Base-by-base conservation (phyloP, 2,888 invertebrate species). In the Drosophila anomalipes region DNA sequence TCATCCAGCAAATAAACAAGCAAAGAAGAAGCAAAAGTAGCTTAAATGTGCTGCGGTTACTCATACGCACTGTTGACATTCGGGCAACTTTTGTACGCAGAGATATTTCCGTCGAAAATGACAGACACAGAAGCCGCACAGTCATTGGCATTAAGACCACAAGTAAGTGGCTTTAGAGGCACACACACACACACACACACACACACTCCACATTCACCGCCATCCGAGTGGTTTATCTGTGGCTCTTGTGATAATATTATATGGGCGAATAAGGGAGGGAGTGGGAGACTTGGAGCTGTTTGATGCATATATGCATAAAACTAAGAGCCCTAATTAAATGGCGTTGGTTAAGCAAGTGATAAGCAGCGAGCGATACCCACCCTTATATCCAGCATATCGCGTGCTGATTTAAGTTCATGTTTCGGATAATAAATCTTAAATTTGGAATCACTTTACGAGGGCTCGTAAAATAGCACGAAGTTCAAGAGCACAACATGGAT, bases 351-450 rank as follows among this genome's bases (percentile, higher is more conserved):
- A 82, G 80, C 74, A 70, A 83, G 70, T 83, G 86, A 90, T 90
- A 90, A 86, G 81, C 78, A 62, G 26, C 3, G 56, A 37, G 26
- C 0, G 54, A 9, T 59, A 41, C 64, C 37, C 28, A 28, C 32
- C 51, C 65, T 41, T 56, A 54, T 68, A 47, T 63, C 68, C 56
- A 53, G 41, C 39, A 47, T 64, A 65, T 59, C 67, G 78, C 54
- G 71, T 56, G 39, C 72, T 72, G 86, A 89, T 86, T 89, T 78
- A 54, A 81, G 84, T 89, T 73, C 87, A 71, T 73, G 74, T 86
- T 75, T 70, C 77, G 76, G 91, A 89, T 84, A 87, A 89, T 87
- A 87, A 87, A 91, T 91, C 91, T 87, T 75, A 89, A 89, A 89
- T 82, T 87, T 87, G 80, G 82, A 84, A 84, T 69, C 68, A 65